Percentiles rank a stretch among this genome's conserved stretches.
phyloP scores from a whole-genome alignment of 2,113 vertebrate species.

The Heloderma charlesbogerti region DNA sequence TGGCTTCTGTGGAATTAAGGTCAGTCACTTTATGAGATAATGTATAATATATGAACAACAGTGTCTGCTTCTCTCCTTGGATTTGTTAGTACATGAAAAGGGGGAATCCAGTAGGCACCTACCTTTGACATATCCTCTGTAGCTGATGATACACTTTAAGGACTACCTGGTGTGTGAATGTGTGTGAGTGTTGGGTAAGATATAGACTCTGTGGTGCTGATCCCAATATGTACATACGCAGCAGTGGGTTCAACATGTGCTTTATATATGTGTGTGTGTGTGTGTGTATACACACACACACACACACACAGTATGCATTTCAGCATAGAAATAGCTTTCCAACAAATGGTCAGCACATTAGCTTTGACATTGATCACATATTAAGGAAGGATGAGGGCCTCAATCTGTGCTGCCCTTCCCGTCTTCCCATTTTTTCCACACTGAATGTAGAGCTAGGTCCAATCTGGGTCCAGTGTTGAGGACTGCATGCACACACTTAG shows the following conservation, averaged over 20 bases:
- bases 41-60: background rate
- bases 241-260: too few relatives aligned
- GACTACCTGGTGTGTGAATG: background rate
- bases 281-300: too few relatives aligned
- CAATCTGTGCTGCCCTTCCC: background rate
- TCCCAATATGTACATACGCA: background rate
- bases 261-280: background rate
- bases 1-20: background rate
- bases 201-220: background rate
- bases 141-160: background rate
- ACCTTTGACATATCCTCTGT: constrained; percentile 46
- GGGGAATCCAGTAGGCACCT: constrained; percentile 44
- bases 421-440: background rate
- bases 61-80: constrained; percentile 8
- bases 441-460: background rate
- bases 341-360: background rate
- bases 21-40: constrained; percentile 38
- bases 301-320: background rate
- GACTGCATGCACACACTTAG: background rate
- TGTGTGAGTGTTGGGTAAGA: background rate
- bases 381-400: background rate
- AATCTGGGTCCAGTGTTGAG: background rate
- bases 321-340: background rate
- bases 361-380: background rate
- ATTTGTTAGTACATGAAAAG: constrained; percentile 47